A percentile compares a stretch with the other conserved stretches of the same genome.
Conservation (phyloP, 2,888 invertebrate species). For the Dorcus parallelipipedus region DNA sequence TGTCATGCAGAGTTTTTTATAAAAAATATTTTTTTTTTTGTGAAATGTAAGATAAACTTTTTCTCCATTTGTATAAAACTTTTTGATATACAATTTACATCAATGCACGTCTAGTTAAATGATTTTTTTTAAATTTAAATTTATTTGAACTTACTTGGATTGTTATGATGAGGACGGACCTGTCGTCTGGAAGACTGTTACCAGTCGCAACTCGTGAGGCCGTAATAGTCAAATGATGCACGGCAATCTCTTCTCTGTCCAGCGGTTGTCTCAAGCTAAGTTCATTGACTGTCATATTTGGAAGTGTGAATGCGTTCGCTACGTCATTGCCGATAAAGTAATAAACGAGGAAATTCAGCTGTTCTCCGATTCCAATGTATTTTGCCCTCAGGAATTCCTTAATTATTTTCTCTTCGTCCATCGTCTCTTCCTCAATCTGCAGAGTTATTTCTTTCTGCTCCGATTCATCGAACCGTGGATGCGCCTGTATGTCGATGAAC, state of each 20-base stretch:
- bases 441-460: slow-evolving; percentile 5
- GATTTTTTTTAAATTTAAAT: no score
- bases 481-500: slow-evolving; percentile 52
- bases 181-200: slow-evolving; percentile 36
- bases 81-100: no score
- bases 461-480: slow-evolving; percentile 46
- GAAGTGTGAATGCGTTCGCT: slow-evolving; percentile 1
- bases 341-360: slow-evolving; percentile 11
- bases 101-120: no score
- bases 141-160: slow-evolving; percentile 44
- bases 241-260: slow-evolving; percentile 47
- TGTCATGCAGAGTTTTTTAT: no score
- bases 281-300: slow-evolving; percentile 16
- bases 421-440: no score
- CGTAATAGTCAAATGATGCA: slow-evolving; percentile 50
- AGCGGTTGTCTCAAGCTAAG: slow-evolving; percentile 39
- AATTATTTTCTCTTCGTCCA: background rate
- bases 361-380: slow-evolving; percentile 10
- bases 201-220: slow-evolving; percentile 50
- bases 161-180: slow-evolving; percentile 47
- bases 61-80: no score
- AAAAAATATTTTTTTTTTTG: no score
- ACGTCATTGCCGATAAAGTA: slow-evolving; percentile 12
- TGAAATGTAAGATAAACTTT: no score
- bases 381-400: slow-evolving; percentile 15